Percentiles rank a stretch among this genome's conserved stretches.
Conservation (phyloP, 2,113 vertebrate species). For the Cranoglanis bouderius region DNA sequence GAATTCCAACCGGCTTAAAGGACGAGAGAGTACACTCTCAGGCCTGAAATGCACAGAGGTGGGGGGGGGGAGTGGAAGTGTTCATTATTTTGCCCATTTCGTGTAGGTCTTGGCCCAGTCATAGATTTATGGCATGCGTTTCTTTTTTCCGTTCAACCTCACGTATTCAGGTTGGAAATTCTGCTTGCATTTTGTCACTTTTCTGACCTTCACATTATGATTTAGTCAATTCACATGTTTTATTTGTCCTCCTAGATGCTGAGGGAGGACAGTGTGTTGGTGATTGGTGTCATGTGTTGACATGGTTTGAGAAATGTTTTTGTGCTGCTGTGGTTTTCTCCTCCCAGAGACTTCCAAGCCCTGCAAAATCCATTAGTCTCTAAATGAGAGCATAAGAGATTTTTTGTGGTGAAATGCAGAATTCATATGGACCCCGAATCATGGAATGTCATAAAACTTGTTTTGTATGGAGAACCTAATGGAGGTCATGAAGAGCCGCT, state of each 20-base stretch:
- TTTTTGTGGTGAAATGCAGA: conserved; percentile 29
- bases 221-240: conserved; percentile 47
- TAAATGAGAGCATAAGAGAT: conserved; percentile 25
- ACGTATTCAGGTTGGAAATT: conserved; percentile 55
- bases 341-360: conserved; percentile 2
- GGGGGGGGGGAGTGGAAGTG: background rate
- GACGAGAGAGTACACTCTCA: background rate
- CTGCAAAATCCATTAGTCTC: conserved; percentile 52
- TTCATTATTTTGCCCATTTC: background rate
- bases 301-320: conserved; percentile 19
- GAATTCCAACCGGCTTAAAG: background rate
- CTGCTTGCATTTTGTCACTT: conserved; percentile 56
- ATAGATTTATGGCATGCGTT: conserved; percentile 53
- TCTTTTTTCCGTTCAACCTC: conserved; percentile 22
- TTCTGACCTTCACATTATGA: conserved; percentile 45
- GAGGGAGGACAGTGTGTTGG: background rate
- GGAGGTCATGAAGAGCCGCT: background rate
- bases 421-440: conserved; percentile 20
- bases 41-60: background rate
- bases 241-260: background rate
- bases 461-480: conserved; percentile 10
- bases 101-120: background rate
- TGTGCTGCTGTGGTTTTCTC: conserved; percentile 26
- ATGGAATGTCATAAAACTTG: conserved; percentile 15
- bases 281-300: background rate